Base-by-base conservation (phyloP, 2,888 invertebrate species). In the Rhimphoctona megacephalus region DNA sequence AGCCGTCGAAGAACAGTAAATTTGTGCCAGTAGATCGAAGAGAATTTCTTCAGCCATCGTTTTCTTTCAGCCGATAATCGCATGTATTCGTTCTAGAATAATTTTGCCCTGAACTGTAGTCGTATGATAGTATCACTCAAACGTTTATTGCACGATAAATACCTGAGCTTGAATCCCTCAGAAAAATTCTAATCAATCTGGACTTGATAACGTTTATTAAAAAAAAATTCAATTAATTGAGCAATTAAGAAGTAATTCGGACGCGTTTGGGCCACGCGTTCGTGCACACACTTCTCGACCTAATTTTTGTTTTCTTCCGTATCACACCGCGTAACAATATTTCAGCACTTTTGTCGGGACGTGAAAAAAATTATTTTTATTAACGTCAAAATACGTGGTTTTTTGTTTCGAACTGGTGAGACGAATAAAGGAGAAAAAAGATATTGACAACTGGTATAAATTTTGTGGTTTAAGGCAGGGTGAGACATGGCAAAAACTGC, bases 401-500 rank as follows among this genome's bases (percentile, higher is more conserved):
- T 30, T 61, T 61, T 43, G 49, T 46, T 39, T 30, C 17, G 39
- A 74, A 54, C 36, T 25, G 17, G 2, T 19, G 61, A 17, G 39
- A 9, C 14, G 11, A 30, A 52, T 36, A 30, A 30, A 79, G 19
- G 39, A 7, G 39, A 39, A 25, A 57, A 64, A 22, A 4, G 9
- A n/a, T n/a, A 66, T 66, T 66, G 22, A 73, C 36, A 73, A 81
- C 61, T 57, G 54, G 79, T 77, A 72, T 81, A 83, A 76, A 85
- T 79, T 61, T 87, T 86, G 61, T 85, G 83, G 76, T 87, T 83
- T 54, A 93, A 97, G 97, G 93, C 96, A 97, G 95, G 98, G 98
- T 8, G 96, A 96, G 90, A 96, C 96, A 86, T 98, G 98, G 98
- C 96, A 96, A 87, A 96, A 96, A 88, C 95, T 98, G 8, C 96